Percentiles rank a stretch among this genome's conserved stretches.
Evolutionary conservation across 2,113 vertebrate genomes (phyloP).

Genomic region (Heterocephalus glaber): DNA sequence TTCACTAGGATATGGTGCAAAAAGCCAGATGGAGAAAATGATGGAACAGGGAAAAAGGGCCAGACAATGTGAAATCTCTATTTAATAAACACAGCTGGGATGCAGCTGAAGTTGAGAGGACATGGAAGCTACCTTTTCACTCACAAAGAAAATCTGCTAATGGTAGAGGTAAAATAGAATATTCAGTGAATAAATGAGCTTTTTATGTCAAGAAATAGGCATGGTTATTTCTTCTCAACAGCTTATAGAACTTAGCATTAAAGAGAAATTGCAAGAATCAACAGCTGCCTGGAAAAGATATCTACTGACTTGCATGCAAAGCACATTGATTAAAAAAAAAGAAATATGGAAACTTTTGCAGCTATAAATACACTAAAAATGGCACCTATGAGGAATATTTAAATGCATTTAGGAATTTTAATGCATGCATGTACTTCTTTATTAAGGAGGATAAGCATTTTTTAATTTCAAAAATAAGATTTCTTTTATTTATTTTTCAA

Average conservation of each 20-base stretch:
- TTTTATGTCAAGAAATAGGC: conserved; percentile 70
- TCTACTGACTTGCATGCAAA: conserved; percentile 5
- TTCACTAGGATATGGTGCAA: conserved; percentile 35
- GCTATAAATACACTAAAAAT: background rate
- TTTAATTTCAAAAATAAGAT: background rate
- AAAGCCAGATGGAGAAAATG: conserved; percentile 72
- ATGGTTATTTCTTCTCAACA: conserved; percentile 72
- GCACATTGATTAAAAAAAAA: conserved; percentile 30
- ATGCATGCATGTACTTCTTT: conserved; percentile 4
- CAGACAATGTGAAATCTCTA: conserved; percentile 75
- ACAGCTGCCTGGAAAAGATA: conserved; percentile 28
- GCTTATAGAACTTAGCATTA: conserved; percentile 64
- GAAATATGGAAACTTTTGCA: conserved; percentile 31
- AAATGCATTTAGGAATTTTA: background rate
- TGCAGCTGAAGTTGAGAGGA: conserved; percentile 75
- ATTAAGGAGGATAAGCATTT: background rate
- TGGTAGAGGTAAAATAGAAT: conserved; percentile 72
- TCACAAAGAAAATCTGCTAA: conserved; percentile 70
- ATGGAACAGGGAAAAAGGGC: conserved; percentile 72
- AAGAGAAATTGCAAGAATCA: conserved; percentile 60
- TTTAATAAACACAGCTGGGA: conserved; percentile 83
- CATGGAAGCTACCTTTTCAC: conserved; percentile 70
- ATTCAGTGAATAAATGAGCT: conserved; percentile 66
- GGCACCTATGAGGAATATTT: background rate
- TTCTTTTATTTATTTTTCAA: conserved; percentile 17